Evolutionary conservation across 1,140 invertebrate species (phyloP).

Genomic region (Neodiprion pinetum): DNA sequence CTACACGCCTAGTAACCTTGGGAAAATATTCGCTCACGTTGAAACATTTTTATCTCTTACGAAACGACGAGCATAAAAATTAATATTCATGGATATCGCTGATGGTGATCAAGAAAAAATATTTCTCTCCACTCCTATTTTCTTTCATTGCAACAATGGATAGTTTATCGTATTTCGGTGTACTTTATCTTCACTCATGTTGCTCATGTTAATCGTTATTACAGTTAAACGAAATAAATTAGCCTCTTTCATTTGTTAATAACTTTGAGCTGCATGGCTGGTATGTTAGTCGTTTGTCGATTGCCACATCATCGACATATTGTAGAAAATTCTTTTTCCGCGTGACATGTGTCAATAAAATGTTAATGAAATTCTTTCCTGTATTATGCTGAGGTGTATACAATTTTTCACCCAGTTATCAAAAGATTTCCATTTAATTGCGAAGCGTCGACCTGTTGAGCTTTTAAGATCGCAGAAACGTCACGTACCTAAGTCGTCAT

Average conservation of each 20-base stretch:
- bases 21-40: neutral
- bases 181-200: slow-evolving; percentile 14
- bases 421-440: neutral
- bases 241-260: slow-evolving; percentile 1
- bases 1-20: neutral
- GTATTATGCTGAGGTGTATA: slow-evolving; percentile 9
- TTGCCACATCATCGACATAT: slow-evolving; percentile 18
- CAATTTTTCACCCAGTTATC: neutral
- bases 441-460: neutral
- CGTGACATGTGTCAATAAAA: neutral
- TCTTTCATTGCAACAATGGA: too few species aligned
- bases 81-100: too few species aligned
- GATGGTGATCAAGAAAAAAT: too few species aligned
- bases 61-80: neutral
- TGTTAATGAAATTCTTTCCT: neutral
- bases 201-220: neutral
- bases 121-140: too few species aligned
- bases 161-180: neutral
- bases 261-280: neutral
- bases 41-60: slow-evolving; percentile 8
- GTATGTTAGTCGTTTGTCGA: slow-evolving; percentile 18
- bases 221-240: slow-evolving; percentile 8
- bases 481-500: neutral
- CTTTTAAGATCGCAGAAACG: neutral
- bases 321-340: slow-evolving; percentile 14